Evolutionary conservation across 2,888 invertebrate genomes (phyloP), one percentile per base, ranked within the genome.

Genomic region (Calameuta idolon): DNA sequence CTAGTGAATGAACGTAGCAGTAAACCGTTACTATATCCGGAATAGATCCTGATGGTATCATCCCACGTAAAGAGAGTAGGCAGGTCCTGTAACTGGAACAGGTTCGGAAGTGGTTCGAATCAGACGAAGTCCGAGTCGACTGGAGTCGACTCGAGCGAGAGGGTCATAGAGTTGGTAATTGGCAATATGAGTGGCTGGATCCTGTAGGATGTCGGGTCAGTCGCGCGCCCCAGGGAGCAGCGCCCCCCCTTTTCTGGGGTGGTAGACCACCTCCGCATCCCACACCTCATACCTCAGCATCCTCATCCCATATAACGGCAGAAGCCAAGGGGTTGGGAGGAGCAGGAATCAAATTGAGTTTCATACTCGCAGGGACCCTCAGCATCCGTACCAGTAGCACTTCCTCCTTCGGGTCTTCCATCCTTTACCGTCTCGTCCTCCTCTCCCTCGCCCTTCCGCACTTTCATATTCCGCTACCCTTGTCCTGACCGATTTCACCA

Each of bases 131-230:
- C 89, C 84, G 85, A 86, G 81, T 77, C 76, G 73, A 73, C 73
- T 35, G 78, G 34, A 37, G 76, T 69, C 40, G 73, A 78, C 68
- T 12, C 69, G 85, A 88, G 87, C 81, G 88, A 88, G 90, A 90
- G 88, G 88, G 87, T 89, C 89, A 89, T 85, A 83, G 90, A 91
- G 91, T 91, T 90, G 89, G 91, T 91, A 91, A 91, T 91, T 91
- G 91, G 91, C 91, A 91, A 91, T 91, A 91, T 90, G 91, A 91
- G 91, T 90, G 90, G 90, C 89, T 89, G 89, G 88, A 89, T 88
- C 89, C 87, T 87, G 85, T 84, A 85, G 87, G 88, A 89, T 89
- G 90, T 90, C 90, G 91, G 91, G 90, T 91, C 91, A 91, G 89
- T 90, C 90, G 89, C 89, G 88, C 84, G 88, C 90, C 90, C 91